These are phyloP conservation scores for Casuarius casuarius DNA, from an alignment of 2,113 vertebrate genomes.

Conservation along the genomic window DNA sequence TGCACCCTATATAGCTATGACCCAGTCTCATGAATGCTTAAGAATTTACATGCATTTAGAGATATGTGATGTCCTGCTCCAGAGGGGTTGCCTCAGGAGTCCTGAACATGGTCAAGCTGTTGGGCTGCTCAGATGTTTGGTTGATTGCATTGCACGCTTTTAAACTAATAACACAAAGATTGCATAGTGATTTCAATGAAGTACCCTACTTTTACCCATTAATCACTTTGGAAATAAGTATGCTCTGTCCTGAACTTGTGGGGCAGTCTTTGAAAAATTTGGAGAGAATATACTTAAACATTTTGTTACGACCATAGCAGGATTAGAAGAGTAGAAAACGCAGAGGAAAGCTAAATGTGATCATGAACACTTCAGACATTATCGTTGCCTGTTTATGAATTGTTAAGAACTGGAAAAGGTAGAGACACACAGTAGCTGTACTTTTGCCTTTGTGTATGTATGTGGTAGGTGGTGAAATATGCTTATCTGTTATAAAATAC, in stretches of 20 bases:
- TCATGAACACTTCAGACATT: not conserved
- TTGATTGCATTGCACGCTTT: not conserved
- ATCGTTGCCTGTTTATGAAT: not conserved
- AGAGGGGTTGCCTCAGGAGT: not conserved
- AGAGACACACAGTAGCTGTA: not conserved
- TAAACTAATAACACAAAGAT: not conserved
- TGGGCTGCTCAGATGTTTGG: not conserved
- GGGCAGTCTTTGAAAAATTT: not conserved
- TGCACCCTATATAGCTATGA: not conserved
- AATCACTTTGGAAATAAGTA: not conserved
- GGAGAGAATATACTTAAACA: not conserved
- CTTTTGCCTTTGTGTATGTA: not conserved
- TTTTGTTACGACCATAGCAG: not conserved
- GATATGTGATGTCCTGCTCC: not conserved
- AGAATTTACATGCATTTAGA: not conserved
- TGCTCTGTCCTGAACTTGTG: not conserved
- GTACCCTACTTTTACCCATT: not conserved
- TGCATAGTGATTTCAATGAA: not conserved
- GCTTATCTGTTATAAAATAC: not conserved
- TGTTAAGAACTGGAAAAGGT: not conserved
- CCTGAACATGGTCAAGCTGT: not conserved
- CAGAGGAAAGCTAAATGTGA: not conserved
- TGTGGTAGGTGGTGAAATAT: not conserved
- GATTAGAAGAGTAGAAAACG: not conserved
- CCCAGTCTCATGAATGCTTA: not conserved